Percentiles rank a stretch among this genome's conserved stretches.
Conservation (phyloP, 2,113 vertebrate genomes). For the Apus apus region DNA sequence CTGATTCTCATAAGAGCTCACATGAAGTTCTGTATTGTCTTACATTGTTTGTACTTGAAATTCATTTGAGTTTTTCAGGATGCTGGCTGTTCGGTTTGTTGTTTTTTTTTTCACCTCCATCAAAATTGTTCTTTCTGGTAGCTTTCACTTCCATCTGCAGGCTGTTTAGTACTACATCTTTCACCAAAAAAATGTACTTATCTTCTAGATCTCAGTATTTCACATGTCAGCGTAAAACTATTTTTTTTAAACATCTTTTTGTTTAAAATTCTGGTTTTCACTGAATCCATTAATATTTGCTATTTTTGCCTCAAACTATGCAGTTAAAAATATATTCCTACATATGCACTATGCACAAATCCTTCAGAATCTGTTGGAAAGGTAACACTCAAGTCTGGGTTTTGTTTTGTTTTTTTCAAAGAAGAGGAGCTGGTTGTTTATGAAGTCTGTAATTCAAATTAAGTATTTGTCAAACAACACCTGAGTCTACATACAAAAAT, state of each 20-base stretch:
- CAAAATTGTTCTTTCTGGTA: neutral
- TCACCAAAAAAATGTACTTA: neutral
- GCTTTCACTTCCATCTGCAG: neutral
- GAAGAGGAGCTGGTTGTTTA: neutral
- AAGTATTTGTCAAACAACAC: neutral
- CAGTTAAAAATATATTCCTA: neutral
- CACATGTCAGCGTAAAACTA: neutral
- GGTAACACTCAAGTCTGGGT: neutral
- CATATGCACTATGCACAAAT: neutral
- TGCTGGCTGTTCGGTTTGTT: neutral
- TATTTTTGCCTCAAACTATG: conserved; percentile 1
- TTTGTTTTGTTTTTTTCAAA: neutral
- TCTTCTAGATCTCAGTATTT: neutral
- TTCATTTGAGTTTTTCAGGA: neutral
- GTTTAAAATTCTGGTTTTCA: conserved; percentile 6
- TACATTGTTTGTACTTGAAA: neutral
- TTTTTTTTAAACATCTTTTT: neutral
- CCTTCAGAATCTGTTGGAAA: neutral
- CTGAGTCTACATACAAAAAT: neutral
- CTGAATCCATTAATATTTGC: neutral
- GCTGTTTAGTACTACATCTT: neutral
- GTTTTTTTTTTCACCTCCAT: neutral
- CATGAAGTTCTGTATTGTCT: neutral
- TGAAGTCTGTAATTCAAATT: neutral
- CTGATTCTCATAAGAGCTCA: rapidly evolving